Conservation (phyloP, 2,113 vertebrate species). For the Lamprologus lemairii region DNA sequence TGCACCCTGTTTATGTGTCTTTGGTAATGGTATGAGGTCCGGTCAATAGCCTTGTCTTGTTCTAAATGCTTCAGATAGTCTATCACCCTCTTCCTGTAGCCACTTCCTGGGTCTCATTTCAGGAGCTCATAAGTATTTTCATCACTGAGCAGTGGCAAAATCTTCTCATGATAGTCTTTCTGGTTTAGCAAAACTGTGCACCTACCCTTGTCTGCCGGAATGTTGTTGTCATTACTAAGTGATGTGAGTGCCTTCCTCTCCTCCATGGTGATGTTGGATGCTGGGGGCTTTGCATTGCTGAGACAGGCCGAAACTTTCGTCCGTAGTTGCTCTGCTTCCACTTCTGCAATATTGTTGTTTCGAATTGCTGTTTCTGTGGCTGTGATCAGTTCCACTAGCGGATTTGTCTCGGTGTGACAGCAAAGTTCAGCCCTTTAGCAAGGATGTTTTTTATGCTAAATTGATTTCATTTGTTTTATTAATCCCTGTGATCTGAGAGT, state of each 20-base stretch:
- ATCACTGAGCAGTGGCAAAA: background rate
- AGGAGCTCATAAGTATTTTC: background rate
- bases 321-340: background rate
- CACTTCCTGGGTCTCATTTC: background rate
- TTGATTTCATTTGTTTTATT: background rate
- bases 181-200: background rate
- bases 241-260: background rate
- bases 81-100: background rate
- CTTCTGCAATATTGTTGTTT: background rate
- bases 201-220: rapidly evolving
- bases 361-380: background rate
- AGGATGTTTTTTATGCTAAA: background rate
- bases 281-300: background rate
- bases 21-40: rapidly evolving
- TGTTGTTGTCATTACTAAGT: background rate
- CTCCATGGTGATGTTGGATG: background rate
- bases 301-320: background rate
- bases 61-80: rapidly evolving
- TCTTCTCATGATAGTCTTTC: background rate
- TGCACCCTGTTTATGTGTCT: rapidly evolving
- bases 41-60: background rate
- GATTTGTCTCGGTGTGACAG: background rate
- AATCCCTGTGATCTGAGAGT: background rate
- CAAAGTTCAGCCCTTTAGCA: background rate
- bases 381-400: background rate